A percentile compares a stretch with the other conserved stretches of the same genome.
phyloP scores from a whole-genome alignment of 2,888 invertebrate genomes.

The Dicyrtoma fusca region DNA sequence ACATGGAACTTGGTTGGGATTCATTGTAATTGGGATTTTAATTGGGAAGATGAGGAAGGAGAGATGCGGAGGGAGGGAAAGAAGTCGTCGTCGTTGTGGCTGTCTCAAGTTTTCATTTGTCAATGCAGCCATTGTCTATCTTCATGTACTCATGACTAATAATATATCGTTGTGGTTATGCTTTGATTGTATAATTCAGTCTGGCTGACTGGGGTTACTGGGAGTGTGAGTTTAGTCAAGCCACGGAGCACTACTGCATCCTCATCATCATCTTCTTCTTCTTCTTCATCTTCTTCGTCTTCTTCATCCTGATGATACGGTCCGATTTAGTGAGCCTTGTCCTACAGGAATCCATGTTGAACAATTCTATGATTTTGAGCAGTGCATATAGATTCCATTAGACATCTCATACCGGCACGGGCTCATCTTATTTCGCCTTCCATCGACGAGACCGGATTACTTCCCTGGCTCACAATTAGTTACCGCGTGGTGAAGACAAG shows the following conservation, averaged over 20 bases:
- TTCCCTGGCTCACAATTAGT: no score
- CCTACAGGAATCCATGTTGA: not conserved
- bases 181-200: constrained; percentile 12
- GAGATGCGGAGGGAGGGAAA: not conserved
- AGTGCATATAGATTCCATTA: not conserved
- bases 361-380: not conserved
- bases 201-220: not conserved
- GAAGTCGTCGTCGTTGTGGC: not conserved
- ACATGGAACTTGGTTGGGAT: no score
- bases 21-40: not conserved
- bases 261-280: no score
- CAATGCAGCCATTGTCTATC: constrained; percentile 31
- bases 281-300: no score
- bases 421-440: no score
- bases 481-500: no score
- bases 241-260: no score
- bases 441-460: no score
- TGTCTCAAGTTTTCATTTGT: constrained; percentile 15
- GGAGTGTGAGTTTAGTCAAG: no score
- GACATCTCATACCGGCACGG: no score
- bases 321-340: not conserved
- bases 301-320: not conserved
- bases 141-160: constrained; percentile 27
- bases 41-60: not conserved
- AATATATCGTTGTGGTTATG: constrained; percentile 2